Evolutionary conservation across 2,113 vertebrate genomes (phyloP), one percentile per base, ranked within the genome.

Genomic region (Takifugu flavidus): DNA sequence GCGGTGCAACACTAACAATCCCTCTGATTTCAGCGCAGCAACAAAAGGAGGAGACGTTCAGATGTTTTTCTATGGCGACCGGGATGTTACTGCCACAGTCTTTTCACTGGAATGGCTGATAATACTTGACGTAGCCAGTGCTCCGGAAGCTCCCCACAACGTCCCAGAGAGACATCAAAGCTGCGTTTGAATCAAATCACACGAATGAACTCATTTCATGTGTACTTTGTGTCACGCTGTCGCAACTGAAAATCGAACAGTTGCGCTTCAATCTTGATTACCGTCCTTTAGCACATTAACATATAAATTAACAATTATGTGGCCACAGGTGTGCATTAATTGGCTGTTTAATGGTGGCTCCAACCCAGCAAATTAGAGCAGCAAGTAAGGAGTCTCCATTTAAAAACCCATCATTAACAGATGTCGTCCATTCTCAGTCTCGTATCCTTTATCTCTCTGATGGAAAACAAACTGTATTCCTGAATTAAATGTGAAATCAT

Each of bases 271-370:
- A 10, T 64, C 52, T 26, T 29, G 1, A 4, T 15, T 39, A 49
- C 71, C 8, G 59, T 58, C 60, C 26, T 56, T 66, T 61, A 62
- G 47, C 3, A 14, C 56, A 70, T 82, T 80, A 72, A 78, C 70
- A 78, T 83, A 80, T 76, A 80, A 83, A 82, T 82, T 26, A 86
- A 66, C 69, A 59, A 53, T 64, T 43, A 70, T 47, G 67, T 13
- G 13, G 65, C 56, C 74, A 56, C 84, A 81, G 80, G 80, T 82
- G 79, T 59, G 63, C 51, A 3, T 82, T 83, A 81, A 75, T 71
- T 79, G 61, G 77, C 42, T 20, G n/a, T 75, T 80, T 73, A 79
- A 82, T 67, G 56, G 62, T 25, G 46, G 49, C 49, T 53, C 25
- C 7, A 2, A 56, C 59, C 58, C 50, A 5, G 53, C 75, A 77